Evolutionary conservation across 2,888 invertebrate genomes (phyloP).

Genomic region (Stenchaetothrips biformis): DNA sequence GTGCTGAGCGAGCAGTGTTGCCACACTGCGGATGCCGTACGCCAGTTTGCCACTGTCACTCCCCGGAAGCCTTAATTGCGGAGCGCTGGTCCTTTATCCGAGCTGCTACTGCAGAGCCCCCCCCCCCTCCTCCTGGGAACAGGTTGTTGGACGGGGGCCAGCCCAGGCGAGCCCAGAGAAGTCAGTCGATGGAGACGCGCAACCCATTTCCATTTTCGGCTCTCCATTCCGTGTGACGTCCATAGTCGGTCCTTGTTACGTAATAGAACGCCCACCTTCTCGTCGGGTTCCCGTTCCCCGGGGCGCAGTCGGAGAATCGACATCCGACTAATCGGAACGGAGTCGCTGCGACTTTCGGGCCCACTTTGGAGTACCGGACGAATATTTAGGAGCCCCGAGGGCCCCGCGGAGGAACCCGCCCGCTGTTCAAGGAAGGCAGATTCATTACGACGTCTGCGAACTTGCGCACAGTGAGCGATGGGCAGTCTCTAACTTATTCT

Average conservation of each 20-base stretch:
- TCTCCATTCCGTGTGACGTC: too few relatives aligned
- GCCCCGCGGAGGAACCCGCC: neutral
- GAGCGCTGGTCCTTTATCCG: neutral
- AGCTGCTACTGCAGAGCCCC: neutral
- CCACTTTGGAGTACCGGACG: neutral
- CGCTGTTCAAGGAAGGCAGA: neutral
- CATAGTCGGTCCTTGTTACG: too few relatives aligned
- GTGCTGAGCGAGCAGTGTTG: neutral
- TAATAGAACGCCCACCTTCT: too few relatives aligned
- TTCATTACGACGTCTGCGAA: conserved; percentile 17
- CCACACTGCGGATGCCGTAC: neutral
- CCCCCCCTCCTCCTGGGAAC: neutral
- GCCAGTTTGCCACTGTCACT: neutral
- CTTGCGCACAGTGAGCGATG: conserved; percentile 19
- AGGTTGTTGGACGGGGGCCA: neutral
- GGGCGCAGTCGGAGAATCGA: too few relatives aligned
- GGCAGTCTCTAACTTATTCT: neutral
- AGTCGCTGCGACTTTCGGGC: too few relatives aligned
- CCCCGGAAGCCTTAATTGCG: neutral
- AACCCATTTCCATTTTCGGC: too few relatives aligned
- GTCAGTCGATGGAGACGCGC: too few relatives aligned
- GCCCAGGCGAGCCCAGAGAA: neutral
- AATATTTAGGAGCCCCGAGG: neutral
- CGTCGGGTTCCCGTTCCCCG: too few relatives aligned
- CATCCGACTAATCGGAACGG: too few relatives aligned